Percentiles rank a stretch among this genome's conserved stretches.
phyloP scores from a whole-genome alignment of 2,888 invertebrate species.

The Perdita meconis region DNA sequence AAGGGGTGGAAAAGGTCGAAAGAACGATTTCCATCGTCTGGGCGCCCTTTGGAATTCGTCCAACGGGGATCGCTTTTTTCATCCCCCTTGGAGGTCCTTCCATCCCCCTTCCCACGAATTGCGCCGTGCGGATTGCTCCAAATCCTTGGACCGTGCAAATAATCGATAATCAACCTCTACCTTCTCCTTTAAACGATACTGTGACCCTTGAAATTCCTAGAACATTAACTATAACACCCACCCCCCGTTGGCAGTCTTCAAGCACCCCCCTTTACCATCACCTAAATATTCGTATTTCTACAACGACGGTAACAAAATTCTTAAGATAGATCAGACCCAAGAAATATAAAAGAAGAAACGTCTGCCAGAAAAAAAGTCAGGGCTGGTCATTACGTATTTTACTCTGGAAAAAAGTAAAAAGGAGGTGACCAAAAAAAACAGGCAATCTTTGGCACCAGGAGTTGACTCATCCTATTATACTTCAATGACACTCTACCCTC shows the following conservation, averaged over 20 bases:
- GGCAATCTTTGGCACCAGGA: constrained; percentile 69
- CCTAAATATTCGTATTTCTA: too few relatives aligned
- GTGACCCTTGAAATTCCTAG: background rate
- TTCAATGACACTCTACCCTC: constrained; percentile 51
- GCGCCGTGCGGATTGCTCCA: background rate
- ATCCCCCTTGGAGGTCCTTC: background rate
- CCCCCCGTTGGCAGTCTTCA: too few relatives aligned
- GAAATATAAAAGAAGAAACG: too few relatives aligned
- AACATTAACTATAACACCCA: too few relatives aligned
- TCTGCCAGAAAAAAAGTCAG: background rate
- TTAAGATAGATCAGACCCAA: too few relatives aligned
- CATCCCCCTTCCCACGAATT: background rate
- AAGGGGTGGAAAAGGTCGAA: constrained; percentile 35
- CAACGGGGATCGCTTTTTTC: constrained; percentile 12
- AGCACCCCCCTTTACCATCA: too few relatives aligned
- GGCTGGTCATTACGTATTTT: too few relatives aligned
- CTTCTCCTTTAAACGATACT: background rate
- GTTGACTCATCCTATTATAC: constrained; percentile 55
- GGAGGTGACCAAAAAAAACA: constrained; percentile 38
- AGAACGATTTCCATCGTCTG: constrained; percentile 37
- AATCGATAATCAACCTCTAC: background rate
- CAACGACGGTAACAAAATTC: too few relatives aligned
- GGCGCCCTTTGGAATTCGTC: constrained; percentile 36
- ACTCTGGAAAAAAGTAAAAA: background rate
- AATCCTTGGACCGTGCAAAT: background rate